Evolutionary conservation across 2,888 invertebrate species (phyloP), one percentile per base, ranked within the genome.

Genomic region (Bembecia ichneumoniformis): DNA sequence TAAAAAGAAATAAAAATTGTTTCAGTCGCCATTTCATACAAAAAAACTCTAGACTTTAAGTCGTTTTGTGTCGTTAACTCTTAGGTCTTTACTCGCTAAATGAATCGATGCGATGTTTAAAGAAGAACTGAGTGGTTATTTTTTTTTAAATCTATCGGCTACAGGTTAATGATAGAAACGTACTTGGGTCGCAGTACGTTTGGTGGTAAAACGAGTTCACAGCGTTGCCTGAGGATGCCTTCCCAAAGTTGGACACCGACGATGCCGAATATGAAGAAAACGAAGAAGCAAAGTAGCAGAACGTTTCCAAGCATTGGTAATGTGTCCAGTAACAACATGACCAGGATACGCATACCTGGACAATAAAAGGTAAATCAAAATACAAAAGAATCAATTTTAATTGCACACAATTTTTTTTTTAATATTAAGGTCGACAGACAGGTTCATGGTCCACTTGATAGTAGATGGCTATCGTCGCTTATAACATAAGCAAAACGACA

Each of bases 191-290:
- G 74, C 78, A 90, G 77, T 82, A 91, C 88, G 79, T 92, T 90
- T 51, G 90, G 89, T 53, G 93, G 92, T 57, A 93, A 87, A 56
- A 92, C 90, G 53, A 96, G 90, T 75, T 94, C 96, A 79, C 98
- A 98, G 52, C 98, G 91, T 78, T 98, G 98, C 58, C 99, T 89
- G 49, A 99, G 89, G 55, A 99, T 95, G 47, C 99, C 99, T 78
- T 99, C 96, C 99, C 99, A 99, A 48, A 99, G 90, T 81, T 99
- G 99, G 43, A 99, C 99, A 15, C 99, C 99, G 63, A 99, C 96
- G 74, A 99, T 99, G 60, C 99, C 99, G 75, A 99, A 99, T 78
- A 99, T 99, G 90, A 99, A 99, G 92, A 99, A 99, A 53, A 99
- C 99, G 90, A 99, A 99, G 91, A 99, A 99, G 87, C 99, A 99